phyloP scores from a whole-genome alignment of 2,888 invertebrate species.

The Eubasilissa splendida region DNA sequence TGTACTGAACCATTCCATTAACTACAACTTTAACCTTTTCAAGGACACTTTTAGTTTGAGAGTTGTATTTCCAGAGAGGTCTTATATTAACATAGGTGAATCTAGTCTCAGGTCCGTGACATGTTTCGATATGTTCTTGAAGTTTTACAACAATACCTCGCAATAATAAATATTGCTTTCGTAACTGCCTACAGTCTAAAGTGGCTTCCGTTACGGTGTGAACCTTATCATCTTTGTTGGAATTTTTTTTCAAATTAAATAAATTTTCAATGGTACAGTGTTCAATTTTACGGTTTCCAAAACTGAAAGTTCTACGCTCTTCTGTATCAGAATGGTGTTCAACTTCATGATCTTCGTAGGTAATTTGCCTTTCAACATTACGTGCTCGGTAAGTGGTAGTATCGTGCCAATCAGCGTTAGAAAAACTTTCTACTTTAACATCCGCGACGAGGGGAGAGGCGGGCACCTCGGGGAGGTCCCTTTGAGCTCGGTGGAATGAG shows the following conservation, averaged over 20 bases:
- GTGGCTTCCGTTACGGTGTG: neutral
- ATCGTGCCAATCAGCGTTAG: neutral
- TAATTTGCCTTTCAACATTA: neutral
- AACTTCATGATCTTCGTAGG: neutral
- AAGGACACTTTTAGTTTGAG: constrained; percentile 66
- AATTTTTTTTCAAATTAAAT: too few species aligned
- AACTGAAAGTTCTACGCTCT: too few species aligned
- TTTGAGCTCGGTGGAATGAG: constrained; percentile 32
- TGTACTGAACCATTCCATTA: constrained; percentile 72
- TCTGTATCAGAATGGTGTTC: too few species aligned
- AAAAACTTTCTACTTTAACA: constrained; percentile 23
- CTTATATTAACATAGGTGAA: constrained; percentile 47
- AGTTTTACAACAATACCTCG: constrained; percentile 41
- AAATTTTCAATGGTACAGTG: too few species aligned
- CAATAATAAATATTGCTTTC: constrained; percentile 39
- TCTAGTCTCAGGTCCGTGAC: constrained; percentile 38
- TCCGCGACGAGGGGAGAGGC: neutral
- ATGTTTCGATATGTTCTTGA: constrained; percentile 24
- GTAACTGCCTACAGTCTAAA: neutral
- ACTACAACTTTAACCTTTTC: constrained; percentile 62
- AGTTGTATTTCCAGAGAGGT: constrained; percentile 59
- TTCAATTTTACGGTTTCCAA: neutral
- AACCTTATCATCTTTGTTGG: constrained; percentile 23
- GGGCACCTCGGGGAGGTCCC: neutral
- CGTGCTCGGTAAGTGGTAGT: neutral